Conservation (phyloP, 2,888 invertebrate genomes). For the Drosophila nr. perissopoda region DNA sequence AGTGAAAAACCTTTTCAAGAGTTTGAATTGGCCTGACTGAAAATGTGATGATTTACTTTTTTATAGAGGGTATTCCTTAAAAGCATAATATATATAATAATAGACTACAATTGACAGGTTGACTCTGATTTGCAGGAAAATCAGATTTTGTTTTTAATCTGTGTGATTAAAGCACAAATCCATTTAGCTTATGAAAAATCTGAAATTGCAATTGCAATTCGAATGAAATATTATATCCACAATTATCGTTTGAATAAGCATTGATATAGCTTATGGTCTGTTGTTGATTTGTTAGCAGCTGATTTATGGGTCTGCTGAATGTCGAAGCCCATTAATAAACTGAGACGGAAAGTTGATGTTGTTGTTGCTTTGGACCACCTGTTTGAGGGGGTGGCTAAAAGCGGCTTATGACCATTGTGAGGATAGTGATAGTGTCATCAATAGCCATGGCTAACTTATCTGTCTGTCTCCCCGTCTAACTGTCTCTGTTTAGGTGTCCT, state of each 20-base stretch:
- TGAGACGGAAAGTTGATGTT: constrained; percentile 22
- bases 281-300: constrained; percentile 42
- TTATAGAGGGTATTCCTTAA: background rate
- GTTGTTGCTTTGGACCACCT: constrained; percentile 9
- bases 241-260: constrained; percentile 8
- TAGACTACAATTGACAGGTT: background rate
- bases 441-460: constrained; percentile 30
- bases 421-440: constrained; percentile 47
- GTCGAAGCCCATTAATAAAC: constrained; percentile 60
- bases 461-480: background rate
- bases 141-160: background rate
- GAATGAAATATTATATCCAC: background rate
- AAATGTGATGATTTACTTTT: background rate
- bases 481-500: constrained; percentile 22
- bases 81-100: background rate
- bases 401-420: constrained; percentile 21
- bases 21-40: too few relatives aligned
- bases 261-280: constrained; percentile 28
- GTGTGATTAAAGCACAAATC: background rate
- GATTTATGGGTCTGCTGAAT: constrained; percentile 50
- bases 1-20: too few relatives aligned
- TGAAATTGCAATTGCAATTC: background rate
- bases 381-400: constrained; percentile 5
- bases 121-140: background rate
- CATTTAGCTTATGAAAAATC: background rate